Conservation (phyloP, 2,888 invertebrate genomes). For the Microctonus hyperodae region DNA sequence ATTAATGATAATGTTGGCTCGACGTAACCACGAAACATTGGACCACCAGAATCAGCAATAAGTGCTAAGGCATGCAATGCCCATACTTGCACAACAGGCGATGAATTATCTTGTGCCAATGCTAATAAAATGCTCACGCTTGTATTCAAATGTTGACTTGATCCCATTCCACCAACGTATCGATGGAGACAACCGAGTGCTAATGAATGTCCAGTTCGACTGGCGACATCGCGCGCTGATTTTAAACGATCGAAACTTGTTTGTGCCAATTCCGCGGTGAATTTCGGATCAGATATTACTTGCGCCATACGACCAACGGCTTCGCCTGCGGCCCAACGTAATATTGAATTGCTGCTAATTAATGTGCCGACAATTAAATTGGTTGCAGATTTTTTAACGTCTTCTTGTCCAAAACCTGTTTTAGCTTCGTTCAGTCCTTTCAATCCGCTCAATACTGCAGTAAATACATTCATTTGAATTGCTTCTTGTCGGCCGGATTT, state of each 20-base stretch:
- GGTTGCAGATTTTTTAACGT: constrained; percentile 85
- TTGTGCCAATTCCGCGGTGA: constrained; percentile 89
- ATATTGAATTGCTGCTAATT: constrained; percentile 76
- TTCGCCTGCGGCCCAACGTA: constrained; percentile 95
- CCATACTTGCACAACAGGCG: constrained; percentile 97
- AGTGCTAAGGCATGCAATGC: constrained; percentile 93
- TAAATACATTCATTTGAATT: constrained; percentile 95
- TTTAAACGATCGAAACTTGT: constrained; percentile 88
- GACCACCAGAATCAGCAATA: constrained; percentile 97
- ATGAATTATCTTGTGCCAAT: constrained; percentile 90
- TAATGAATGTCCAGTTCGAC: constrained; percentile 85
- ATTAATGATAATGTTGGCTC: constrained; percentile 91
- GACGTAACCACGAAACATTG: constrained; percentile 98
- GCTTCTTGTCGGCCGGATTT: constrained; percentile 94
- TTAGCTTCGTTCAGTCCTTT: constrained; percentile 89
- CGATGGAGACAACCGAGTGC: constrained; percentile 96
- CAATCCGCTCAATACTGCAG: constrained; percentile 88
- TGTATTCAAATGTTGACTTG: constrained; percentile 91
- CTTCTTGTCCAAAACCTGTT: constrained; percentile 84
- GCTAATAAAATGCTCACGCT: constrained; percentile 95
- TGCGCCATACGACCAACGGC: constrained; percentile 93
- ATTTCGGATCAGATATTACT: constrained; percentile 84
- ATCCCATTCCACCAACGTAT: constrained; percentile 95
- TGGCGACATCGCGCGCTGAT: constrained; percentile 85
- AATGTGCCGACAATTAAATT: constrained; percentile 82